Evolutionary conservation across 2,888 invertebrate species (phyloP).

Genomic region (Drosophila flavopinicola): DNA sequence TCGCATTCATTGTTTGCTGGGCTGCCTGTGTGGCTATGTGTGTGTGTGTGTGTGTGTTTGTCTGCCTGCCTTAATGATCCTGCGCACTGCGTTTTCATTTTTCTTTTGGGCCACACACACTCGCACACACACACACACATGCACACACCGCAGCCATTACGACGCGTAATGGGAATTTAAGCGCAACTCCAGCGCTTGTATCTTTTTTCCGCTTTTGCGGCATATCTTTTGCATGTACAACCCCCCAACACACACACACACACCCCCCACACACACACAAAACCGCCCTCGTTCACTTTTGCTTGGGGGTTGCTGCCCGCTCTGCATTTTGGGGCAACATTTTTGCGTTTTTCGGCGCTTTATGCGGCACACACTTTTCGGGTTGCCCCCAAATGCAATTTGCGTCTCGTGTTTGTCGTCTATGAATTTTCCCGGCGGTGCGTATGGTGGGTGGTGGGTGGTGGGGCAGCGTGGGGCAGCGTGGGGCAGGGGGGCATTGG

Average conservation of each 20-base stretch:
- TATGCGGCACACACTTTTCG: slow-evolving; percentile 55
- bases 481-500: slow-evolving; percentile 2
- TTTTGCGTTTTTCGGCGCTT: slow-evolving; percentile 57
- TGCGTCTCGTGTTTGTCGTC: slow-evolving; percentile 75
- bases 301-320: slow-evolving; percentile 47
- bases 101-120: slow-evolving; percentile 52
- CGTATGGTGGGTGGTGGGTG: no score
- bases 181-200: slow-evolving; percentile 64
- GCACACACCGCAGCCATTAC: slow-evolving; percentile 75
- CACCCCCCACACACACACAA: background rate
- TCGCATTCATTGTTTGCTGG: slow-evolving; percentile 62
- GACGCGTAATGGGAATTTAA: slow-evolving; percentile 81
- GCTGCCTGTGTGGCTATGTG: slow-evolving; percentile 18
- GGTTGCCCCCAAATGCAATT: slow-evolving; percentile 64
- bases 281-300: slow-evolving; percentile 20
- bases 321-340: slow-evolving; percentile 46
- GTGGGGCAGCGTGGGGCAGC: slow-evolving; percentile 46
- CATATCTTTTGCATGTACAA: slow-evolving; percentile 79
- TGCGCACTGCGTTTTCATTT: slow-evolving; percentile 81
- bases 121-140: slow-evolving; percentile 25
- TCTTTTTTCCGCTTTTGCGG: slow-evolving; percentile 73
- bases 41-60: slow-evolving; percentile 33
- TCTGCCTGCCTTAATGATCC: slow-evolving; percentile 74
- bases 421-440: slow-evolving; percentile 76
- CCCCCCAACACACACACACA: slow-evolving; percentile 22